Conservation (phyloP, 2,797 vertebrate species). For the Mus minutoides region DNA sequence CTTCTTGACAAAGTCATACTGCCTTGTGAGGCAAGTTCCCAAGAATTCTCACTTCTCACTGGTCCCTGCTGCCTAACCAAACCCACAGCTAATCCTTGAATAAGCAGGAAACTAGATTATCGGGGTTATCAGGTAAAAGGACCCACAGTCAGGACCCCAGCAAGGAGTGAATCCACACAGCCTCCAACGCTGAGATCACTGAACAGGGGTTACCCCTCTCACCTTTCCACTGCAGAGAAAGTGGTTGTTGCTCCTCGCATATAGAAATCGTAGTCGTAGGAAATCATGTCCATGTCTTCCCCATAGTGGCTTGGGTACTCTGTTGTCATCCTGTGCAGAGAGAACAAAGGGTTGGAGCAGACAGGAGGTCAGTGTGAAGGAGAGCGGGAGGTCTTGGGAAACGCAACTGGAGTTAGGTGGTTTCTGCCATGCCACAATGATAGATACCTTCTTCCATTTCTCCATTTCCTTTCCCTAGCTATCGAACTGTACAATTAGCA, state of each 20-base stretch:
- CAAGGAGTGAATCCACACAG: background rate
- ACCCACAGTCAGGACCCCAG: no score
- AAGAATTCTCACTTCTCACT: background rate
- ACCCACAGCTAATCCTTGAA: background rate
- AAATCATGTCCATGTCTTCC: constrained; percentile 95
- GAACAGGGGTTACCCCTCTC: constrained; percentile 26
- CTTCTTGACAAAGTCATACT: background rate
- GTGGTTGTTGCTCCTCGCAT: constrained; percentile 97
- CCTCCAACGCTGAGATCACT: background rate
- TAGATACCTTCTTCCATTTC: background rate
- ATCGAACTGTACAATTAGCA: background rate
- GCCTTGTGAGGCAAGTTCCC: fast-evolving
- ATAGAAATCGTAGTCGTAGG: constrained; percentile 95
- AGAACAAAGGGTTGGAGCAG: background rate
- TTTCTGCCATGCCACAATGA: background rate
- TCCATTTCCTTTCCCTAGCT: background rate
- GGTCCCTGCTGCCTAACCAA: background rate
- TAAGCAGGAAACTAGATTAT: background rate
- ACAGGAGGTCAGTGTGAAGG: background rate
- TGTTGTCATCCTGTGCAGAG: constrained; percentile 91
- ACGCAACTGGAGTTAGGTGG: no score
- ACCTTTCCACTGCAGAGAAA: constrained; percentile 97
- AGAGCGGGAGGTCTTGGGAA: background rate
- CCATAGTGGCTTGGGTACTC: constrained; percentile 93
- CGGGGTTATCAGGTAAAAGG: background rate